Evolutionary conservation across 53 echinoderm and acorn worm genomes (phyloP), one percentile per base, ranked within the genome.

Genomic region (Apostichopus leukothele): DNA sequence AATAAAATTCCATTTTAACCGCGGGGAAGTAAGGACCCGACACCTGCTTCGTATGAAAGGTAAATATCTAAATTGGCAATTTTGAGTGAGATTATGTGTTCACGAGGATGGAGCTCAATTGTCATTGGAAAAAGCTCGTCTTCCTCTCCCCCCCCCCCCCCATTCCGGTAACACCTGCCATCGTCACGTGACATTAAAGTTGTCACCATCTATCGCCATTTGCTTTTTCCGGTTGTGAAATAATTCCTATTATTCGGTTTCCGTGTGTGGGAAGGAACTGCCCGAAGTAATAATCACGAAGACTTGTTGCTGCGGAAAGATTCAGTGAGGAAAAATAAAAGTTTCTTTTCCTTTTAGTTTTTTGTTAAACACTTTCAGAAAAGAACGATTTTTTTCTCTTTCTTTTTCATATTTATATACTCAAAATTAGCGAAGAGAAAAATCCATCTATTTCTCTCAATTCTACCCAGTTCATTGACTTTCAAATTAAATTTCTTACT

Each of bases 21-120:
- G 55, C 19, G 22, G 81, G 81, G 55, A 54, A 81, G n/a, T 8
- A 23, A 53, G n/a, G 81, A 54, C 7, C 81, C 55, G 81, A 59
- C 81, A 81, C 81, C 81, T 81, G 81, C 81, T 81, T 81, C 81
- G 55, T 81, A 54, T 54, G 54, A 54, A 81, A 81, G 81, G 81
- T 81, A 81, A 81, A 81, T 59, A 81, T 21, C 20, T 57, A 81
- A 81, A 81, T 81, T 81, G 81, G 54, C 19, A 81, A 81, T 81
- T 81, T 81, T 25, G 81, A n/a, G 18, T 54, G 81, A 59, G 81
- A 81, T 81, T 81, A 81, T 20, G 59, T 57, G 55, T 81, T 81
- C 55, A 10, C 20, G 39, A 81, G 55, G 59, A 81, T 81, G 18
- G 16, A 81, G 51, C 79, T 81, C 54, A 53, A 81, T n/a, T 81